Conservation (phyloP, 2,888 invertebrate genomes). For the Embidobia sp. region DNA sequence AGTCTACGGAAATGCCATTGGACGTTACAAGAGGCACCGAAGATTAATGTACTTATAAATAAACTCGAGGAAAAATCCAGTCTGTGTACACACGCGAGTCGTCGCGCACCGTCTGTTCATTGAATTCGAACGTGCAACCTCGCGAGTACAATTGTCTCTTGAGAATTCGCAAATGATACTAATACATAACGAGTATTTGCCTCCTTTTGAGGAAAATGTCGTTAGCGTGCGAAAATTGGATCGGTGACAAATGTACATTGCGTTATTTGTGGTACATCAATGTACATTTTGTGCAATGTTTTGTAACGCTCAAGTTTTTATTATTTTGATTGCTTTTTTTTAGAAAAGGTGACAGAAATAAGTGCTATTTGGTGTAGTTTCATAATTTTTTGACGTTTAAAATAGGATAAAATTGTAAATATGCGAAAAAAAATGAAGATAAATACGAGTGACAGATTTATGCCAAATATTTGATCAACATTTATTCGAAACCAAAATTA, state of each 20-base stretch:
- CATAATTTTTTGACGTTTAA: too few species aligned
- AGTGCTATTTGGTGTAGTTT: not conserved
- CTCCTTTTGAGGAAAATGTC: not conserved
- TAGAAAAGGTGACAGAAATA: not conserved
- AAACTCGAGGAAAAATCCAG: slow-evolving; percentile 74
- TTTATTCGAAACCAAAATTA: not conserved
- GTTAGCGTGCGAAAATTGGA: not conserved
- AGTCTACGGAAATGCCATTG: slow-evolving; percentile 71
- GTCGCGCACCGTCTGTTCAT: slow-evolving; percentile 48
- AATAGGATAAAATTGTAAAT: too few species aligned
- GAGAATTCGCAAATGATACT: slow-evolving; percentile 8
- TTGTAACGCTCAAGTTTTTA: slow-evolving; percentile 16
- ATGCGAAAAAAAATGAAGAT: not conserved
- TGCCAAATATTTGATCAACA: slow-evolving; percentile 11
- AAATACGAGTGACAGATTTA: slow-evolving; percentile 19
- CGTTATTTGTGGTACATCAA: slow-evolving; percentile 13
- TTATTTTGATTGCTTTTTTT: slow-evolving; percentile 10
- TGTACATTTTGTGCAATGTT: slow-evolving; percentile 33
- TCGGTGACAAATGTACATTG: slow-evolving; percentile 27
- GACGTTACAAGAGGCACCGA: slow-evolving; percentile 67
- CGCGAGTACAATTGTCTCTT: slow-evolving; percentile 40
- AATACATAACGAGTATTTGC: not conserved
- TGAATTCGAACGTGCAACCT: slow-evolving; percentile 43
- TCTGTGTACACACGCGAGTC: slow-evolving; percentile 49
- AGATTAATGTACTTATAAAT: slow-evolving; percentile 77